Evolutionary conservation across 2,113 vertebrate genomes (phyloP).

Genomic region (Aviceda subcristata): DNA sequence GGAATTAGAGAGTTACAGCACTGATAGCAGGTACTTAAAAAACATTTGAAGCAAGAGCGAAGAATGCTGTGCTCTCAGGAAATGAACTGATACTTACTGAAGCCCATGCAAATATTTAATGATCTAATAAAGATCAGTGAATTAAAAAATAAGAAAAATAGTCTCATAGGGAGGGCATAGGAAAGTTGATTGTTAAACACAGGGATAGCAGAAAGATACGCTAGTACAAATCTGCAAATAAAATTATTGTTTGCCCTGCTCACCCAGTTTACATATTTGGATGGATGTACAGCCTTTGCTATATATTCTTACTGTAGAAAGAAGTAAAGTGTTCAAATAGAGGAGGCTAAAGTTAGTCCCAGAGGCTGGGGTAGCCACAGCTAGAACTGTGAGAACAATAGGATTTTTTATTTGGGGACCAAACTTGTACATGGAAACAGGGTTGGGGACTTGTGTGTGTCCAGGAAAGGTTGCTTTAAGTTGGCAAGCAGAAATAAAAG

Average conservation of each 20-base stretch:
- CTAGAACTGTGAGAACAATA: background rate
- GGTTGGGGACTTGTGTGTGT: background rate
- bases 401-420: background rate
- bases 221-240: background rate
- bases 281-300: background rate
- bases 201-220: background rate
- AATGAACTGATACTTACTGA: background rate
- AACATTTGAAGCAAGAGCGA: background rate
- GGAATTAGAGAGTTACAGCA: background rate
- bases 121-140: background rate
- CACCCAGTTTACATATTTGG: background rate
- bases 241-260: background rate
- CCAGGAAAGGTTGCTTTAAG: background rate
- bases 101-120: background rate
- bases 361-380: background rate
- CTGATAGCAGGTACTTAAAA: conserved; percentile 12
- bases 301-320: background rate
- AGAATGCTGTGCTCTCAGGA: background rate
- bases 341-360: background rate
- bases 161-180: background rate
- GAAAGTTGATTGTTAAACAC: background rate
- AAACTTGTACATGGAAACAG: background rate
- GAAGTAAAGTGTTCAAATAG: background rate
- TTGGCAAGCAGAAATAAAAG: background rate
- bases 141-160: background rate